phyloP scores from a whole-genome alignment of 2,113 vertebrate genomes.

The Psophia crepitans region DNA sequence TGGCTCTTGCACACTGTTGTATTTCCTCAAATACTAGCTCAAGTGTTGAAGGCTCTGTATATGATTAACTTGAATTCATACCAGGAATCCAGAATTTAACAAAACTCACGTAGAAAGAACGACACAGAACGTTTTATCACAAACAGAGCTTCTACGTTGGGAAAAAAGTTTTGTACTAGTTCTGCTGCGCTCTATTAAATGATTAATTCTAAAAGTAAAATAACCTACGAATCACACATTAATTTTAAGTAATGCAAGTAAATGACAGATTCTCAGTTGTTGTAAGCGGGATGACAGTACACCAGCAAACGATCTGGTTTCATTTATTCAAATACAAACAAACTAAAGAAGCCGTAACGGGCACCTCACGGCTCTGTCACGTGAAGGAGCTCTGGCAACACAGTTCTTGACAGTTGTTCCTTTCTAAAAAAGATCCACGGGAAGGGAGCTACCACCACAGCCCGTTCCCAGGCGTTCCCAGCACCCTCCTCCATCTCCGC shows the following conservation, averaged over 20 bases:
- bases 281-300: too few species aligned
- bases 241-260: background rate
- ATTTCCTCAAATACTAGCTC: background rate
- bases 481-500: accelerated
- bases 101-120: accelerated
- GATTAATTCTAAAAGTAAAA: background rate
- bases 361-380: background rate
- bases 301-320: background rate
- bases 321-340: background rate
- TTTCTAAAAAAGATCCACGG: background rate
- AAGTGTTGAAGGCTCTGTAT: background rate
- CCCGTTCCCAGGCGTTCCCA: background rate
- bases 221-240: background rate
- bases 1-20: background rate
- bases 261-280: background rate
- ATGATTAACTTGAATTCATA: background rate
- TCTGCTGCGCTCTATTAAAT: background rate
- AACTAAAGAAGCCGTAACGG: accelerated
- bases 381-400: background rate
- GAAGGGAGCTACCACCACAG: background rate
- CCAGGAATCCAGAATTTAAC: background rate
- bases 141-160: background rate
- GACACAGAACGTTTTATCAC: background rate
- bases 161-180: background rate
- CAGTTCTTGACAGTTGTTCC: background rate